Conservation (phyloP, 1,140 invertebrate genomes). For the Brachionus sp. region DNA sequence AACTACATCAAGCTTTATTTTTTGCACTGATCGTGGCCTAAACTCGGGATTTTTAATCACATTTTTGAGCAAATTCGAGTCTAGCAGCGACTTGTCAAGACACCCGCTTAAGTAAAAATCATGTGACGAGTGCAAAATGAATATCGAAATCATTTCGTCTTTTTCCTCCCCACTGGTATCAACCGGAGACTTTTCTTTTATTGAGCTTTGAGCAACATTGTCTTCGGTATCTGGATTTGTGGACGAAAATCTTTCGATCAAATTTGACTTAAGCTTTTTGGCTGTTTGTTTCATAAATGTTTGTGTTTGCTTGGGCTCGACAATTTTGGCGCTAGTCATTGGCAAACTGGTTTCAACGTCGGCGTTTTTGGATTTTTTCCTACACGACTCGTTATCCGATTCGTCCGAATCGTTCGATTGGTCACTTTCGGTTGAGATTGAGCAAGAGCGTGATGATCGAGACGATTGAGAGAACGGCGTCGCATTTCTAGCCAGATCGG, state of each 20-base stretch:
- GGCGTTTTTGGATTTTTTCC: constrained; percentile 4
- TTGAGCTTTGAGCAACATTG: background rate
- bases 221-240: background rate
- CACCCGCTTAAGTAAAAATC: constrained; percentile 27
- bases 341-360: background rate
- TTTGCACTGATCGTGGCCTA: constrained; percentile 10
- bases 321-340: background rate
- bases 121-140: constrained; percentile 23
- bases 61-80: background rate
- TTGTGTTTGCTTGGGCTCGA: background rate
- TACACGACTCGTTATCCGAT: background rate
- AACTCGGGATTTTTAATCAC: background rate
- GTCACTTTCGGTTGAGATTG: background rate
- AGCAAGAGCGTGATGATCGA: background rate
- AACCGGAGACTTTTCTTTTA: background rate
- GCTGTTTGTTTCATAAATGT: background rate
- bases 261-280: constrained; percentile 43
- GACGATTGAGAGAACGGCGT: background rate
- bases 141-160: constrained; percentile 2
- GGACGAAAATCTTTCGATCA: constrained; percentile 18
- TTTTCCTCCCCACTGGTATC: background rate
- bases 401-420: background rate
- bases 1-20: constrained; percentile 39
- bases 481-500: background rate
- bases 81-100: background rate